Conservation (phyloP, 2,888 invertebrate genomes). For the Brenthis hecate region DNA sequence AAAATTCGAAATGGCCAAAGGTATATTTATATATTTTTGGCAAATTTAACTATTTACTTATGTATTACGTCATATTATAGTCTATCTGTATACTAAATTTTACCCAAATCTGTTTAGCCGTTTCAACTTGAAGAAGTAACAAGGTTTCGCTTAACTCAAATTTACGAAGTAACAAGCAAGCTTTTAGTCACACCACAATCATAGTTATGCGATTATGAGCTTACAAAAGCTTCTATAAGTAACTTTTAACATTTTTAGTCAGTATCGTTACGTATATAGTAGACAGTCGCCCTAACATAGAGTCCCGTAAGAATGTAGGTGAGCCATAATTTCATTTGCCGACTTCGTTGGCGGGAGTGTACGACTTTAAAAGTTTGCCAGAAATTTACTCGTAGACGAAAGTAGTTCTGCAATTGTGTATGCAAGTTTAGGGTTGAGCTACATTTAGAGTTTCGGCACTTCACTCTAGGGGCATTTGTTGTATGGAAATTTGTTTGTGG, state of each 20-base stretch:
- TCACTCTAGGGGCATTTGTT: conserved; percentile 18
- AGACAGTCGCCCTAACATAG: conserved; percentile 2
- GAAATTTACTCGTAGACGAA: conserved; percentile 25
- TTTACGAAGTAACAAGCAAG: too few species aligned
- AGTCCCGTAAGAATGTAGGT: conserved; percentile 24
- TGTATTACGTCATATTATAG: too few species aligned
- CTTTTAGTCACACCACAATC: too few species aligned
- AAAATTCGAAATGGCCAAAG: too few species aligned
- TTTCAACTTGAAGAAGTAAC: too few species aligned
- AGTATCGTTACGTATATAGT: background rate
- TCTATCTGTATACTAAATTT: too few species aligned
- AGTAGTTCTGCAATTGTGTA: conserved; percentile 28
- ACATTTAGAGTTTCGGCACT: conserved; percentile 27
- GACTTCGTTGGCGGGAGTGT: conserved; percentile 28
- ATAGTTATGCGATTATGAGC: too few species aligned
- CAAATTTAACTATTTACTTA: too few species aligned
- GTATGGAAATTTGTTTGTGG: conserved; percentile 7
- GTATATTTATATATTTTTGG: too few species aligned
- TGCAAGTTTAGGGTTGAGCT: conserved; percentile 26
- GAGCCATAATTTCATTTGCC: conserved; percentile 30
- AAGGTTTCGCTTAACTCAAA: too few species aligned
- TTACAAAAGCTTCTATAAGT: too few species aligned
- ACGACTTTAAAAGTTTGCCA: conserved; percentile 27
- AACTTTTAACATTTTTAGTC: background rate
- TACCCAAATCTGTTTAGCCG: too few species aligned